Evolutionary conservation across 1,140 invertebrate species (phyloP).

Genomic region (Tetragnatha versicolor): DNA sequence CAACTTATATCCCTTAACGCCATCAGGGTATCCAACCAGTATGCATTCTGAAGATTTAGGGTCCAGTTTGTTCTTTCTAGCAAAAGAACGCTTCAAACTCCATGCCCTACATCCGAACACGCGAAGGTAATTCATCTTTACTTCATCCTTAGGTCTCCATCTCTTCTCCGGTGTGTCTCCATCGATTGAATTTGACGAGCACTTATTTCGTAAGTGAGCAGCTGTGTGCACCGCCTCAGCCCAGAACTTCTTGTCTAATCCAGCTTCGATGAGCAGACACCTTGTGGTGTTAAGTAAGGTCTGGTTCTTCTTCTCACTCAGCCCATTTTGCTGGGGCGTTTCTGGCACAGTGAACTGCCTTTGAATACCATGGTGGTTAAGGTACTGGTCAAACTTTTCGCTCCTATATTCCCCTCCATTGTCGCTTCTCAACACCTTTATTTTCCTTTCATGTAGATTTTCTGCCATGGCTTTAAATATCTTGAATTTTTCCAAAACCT

Average conservation of each 20-base stretch:
- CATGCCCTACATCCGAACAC: not conserved
- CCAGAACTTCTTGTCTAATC: constrained; percentile 64
- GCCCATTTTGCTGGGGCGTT: constrained; percentile 67
- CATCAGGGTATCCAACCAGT: not conserved
- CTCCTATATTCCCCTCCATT: constrained; percentile 52
- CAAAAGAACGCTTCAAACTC: not conserved
- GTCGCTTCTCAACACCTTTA: constrained; percentile 38
- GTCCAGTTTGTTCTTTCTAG: not conserved
- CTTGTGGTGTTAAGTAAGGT: constrained; percentile 64
- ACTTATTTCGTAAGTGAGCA: constrained; percentile 63
- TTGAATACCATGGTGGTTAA: constrained; percentile 61
- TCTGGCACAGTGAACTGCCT: constrained; percentile 65
- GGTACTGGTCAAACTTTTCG: constrained; percentile 39
- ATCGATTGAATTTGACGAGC: not conserved
- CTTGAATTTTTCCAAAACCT: not conserved
- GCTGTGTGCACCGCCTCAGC: constrained; percentile 65
- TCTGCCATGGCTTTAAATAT: constrained; percentile 17
- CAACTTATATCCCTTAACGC: constrained; percentile 8
- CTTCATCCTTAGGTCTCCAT: constrained; percentile 1
- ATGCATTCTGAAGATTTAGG: constrained; percentile 3
- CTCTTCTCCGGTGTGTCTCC: not conserved
- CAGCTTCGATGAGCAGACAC: constrained; percentile 61
- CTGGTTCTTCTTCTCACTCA: constrained; percentile 65
- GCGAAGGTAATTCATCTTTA: not conserved
- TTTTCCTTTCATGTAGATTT: not conserved